These are phyloP conservation scores for Cydia amplana DNA, from an alignment of 1,140 invertebrate genomes.

Conservation along the genomic window DNA sequence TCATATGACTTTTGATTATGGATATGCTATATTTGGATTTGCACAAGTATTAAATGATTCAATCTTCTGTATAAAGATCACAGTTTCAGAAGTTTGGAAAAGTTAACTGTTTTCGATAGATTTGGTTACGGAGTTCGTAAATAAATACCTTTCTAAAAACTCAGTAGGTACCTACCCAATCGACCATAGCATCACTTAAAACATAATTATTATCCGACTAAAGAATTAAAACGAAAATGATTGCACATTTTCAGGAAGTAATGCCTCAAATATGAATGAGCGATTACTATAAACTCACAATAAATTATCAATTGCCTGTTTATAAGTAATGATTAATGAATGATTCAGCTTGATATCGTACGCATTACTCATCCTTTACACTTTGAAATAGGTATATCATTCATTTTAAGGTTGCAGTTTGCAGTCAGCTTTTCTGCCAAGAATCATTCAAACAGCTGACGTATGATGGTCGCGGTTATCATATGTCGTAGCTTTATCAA, in stretches of 20 bases:
- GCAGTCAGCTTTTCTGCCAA: no score
- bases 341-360: background rate
- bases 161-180: no score
- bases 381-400: background rate
- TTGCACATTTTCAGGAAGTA: no score
- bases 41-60: background rate
- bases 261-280: background rate
- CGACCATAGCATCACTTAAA: background rate
- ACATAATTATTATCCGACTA: background rate
- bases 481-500: no score
- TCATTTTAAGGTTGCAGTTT: no score
- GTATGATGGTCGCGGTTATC: no score
- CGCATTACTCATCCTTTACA: background rate
- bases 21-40: background rate
- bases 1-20: constrained; percentile 17
- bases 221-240: no score
- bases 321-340: background rate
- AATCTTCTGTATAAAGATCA: background rate
- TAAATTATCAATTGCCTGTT: background rate
- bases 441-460: no score
- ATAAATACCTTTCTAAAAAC: no score
- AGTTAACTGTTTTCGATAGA: no score
- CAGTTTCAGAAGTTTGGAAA: background rate
- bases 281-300: background rate
- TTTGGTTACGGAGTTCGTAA: no score